phyloP scores from a whole-genome alignment of 2,888 invertebrate genomes.

The Lissonota sp. region DNA sequence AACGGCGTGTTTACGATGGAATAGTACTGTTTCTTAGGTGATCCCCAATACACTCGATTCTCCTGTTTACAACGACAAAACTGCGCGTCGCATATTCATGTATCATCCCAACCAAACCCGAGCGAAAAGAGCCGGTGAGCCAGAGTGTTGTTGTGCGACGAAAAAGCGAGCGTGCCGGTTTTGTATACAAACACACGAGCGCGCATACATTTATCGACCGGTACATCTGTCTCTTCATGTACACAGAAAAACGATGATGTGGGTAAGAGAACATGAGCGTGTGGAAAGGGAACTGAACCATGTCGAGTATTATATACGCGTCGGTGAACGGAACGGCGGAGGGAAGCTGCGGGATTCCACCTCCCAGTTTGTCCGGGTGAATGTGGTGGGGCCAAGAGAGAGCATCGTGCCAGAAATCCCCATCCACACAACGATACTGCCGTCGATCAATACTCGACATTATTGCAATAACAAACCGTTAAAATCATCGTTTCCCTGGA shows the following conservation, averaged over 20 bases:
- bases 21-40: neutral
- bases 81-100: conserved; percentile 20
- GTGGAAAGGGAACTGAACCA: conserved; percentile 31
- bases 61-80: too few species aligned
- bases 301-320: conserved; percentile 29
- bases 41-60: neutral
- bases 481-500: conserved; percentile 7
- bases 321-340: conserved; percentile 24
- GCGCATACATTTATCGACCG: neutral
- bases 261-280: conserved; percentile 36
- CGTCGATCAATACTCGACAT: conserved; percentile 78
- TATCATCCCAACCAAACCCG: conserved; percentile 48
- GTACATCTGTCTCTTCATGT: conserved; percentile 1
- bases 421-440: conserved; percentile 52
- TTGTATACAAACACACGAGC: neutral
- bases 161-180: conserved; percentile 55
- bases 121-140: conserved; percentile 29
- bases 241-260: neutral
- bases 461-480: conserved; percentile 53
- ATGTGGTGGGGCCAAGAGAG: conserved; percentile 68
- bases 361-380: conserved; percentile 54
- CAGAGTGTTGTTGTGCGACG: conserved; percentile 4
- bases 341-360: conserved; percentile 25
- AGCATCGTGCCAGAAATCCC: conserved; percentile 81
- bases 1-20: too few species aligned